These are phyloP conservation scores for Lithophane semibrunnea DNA, from an alignment of 2,888 invertebrate genomes.

Conservation along the genomic window DNA sequence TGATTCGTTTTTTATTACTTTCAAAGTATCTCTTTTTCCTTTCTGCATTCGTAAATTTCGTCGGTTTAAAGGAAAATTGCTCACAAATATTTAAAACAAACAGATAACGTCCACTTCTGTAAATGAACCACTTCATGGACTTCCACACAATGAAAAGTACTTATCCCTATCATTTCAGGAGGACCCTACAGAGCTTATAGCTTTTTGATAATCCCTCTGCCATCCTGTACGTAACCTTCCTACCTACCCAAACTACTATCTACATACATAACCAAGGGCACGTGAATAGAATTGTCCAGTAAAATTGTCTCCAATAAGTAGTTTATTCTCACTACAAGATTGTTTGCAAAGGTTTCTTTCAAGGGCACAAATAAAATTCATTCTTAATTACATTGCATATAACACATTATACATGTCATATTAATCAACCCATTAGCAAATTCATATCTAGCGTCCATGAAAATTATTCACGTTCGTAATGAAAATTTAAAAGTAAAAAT, in stretches of 20 bases:
- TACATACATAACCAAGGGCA: neutral
- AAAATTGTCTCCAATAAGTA: neutral
- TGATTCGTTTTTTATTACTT: neutral
- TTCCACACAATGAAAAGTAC: neutral
- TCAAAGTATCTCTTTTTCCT: neutral
- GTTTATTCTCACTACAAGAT: neutral
- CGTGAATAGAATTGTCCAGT: too few relatives aligned
- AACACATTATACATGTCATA: slow-evolving; percentile 34
- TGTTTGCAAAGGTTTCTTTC: slow-evolving; percentile 1
- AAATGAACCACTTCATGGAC: neutral
- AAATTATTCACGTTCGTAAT: slow-evolving; percentile 38
- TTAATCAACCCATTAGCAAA: slow-evolving; percentile 41
- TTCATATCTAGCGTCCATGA: slow-evolving; percentile 34
- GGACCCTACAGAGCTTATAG: neutral
- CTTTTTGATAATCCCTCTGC: too few relatives aligned
- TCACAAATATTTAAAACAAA: neutral
- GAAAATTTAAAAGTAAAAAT: slow-evolving; percentile 34
- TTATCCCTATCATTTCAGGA: neutral
- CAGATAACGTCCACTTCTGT: neutral
- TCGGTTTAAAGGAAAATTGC: neutral
- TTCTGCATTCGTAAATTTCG: neutral
- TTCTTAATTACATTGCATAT: slow-evolving; percentile 16
- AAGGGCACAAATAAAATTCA: slow-evolving; percentile 11
- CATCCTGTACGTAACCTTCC: too few relatives aligned
- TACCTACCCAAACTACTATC: neutral